Conservation (phyloP, 2,797 vertebrate genomes). For the Oophaga sylvatica region DNA sequence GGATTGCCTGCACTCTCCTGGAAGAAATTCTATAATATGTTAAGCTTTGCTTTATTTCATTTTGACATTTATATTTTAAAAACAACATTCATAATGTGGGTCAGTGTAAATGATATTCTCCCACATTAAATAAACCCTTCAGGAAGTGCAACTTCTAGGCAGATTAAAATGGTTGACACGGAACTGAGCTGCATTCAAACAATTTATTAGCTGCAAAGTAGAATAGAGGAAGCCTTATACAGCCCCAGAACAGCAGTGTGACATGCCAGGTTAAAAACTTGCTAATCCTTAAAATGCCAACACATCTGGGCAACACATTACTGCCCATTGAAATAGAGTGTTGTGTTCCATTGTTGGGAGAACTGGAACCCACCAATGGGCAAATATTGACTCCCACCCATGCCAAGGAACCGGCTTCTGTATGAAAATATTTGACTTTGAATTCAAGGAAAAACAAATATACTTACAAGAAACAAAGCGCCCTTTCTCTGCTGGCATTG, state of each 20-base stretch:
- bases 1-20: not conserved
- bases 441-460: constrained; percentile 50
- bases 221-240: constrained; percentile 10
- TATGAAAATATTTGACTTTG: constrained; percentile 45
- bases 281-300: constrained; percentile 35
- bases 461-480: constrained; percentile 21
- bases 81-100: constrained; percentile 21
- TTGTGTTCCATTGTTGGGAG: constrained; percentile 45
- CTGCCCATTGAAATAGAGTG: constrained; percentile 28
- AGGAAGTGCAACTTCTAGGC: constrained; percentile 30
- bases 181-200: constrained; percentile 16
- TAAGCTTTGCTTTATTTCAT: constrained; percentile 21
- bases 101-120: constrained; percentile 19
- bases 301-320: constrained; percentile 53
- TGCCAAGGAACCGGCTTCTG: constrained; percentile 45
- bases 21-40: constrained; percentile 6
- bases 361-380: constrained; percentile 35
- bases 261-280: constrained; percentile 33
- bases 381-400: constrained; percentile 39
- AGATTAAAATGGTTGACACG: constrained; percentile 11
- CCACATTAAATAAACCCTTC: constrained; percentile 24
- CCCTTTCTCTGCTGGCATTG: constrained; percentile 20
- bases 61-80: constrained; percentile 35
- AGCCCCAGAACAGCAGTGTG: not conserved
- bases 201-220: constrained; percentile 28